Evolutionary conservation across 2,797 vertebrate genomes (phyloP).

Genomic region (Paguma larvata): DNA sequence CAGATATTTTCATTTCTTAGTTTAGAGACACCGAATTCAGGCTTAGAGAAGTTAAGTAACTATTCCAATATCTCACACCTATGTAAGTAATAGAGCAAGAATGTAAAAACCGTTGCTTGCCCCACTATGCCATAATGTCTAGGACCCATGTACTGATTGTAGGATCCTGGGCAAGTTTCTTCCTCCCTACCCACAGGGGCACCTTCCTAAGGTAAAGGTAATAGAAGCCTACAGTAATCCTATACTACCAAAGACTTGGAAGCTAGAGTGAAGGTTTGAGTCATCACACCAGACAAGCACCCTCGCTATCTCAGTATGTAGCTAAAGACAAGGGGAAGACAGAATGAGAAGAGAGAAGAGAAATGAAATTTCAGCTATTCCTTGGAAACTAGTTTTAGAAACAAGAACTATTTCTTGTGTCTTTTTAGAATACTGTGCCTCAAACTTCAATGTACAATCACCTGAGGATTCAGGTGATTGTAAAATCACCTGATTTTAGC

Average conservation of each 20-base stretch:
- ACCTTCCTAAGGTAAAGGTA: conserved; percentile 30
- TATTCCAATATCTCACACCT: conserved; percentile 22
- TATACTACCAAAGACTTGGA: conserved; percentile 40
- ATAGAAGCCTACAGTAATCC: conserved; percentile 25
- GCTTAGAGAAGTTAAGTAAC: conserved; percentile 30
- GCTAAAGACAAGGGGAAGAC: conserved; percentile 35
- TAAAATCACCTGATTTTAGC: neutral
- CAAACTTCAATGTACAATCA: neutral
- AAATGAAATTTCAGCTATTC: conserved; percentile 41
- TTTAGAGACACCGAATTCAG: conserved; percentile 46
- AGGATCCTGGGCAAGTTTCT: neutral
- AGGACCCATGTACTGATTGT: neutral
- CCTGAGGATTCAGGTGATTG: neutral
- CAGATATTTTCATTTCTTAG: conserved; percentile 19
- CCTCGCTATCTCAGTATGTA: conserved; percentile 22
- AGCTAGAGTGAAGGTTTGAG: conserved; percentile 7
- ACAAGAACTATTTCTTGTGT: conserved; percentile 29
- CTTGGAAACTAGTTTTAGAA: conserved; percentile 53
- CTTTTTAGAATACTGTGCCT: neutral
- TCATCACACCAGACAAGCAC: conserved; percentile 30
- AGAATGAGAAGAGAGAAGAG: conserved; percentile 2
- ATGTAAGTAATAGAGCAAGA: conserved; percentile 34
- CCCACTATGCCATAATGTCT: neutral
- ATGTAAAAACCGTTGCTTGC: conserved; percentile 29
- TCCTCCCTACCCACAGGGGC: neutral